These are phyloP conservation scores for Phoxinus phoxinus DNA, from an alignment of 2,113 vertebrate species.

Conservation along the genomic window DNA sequence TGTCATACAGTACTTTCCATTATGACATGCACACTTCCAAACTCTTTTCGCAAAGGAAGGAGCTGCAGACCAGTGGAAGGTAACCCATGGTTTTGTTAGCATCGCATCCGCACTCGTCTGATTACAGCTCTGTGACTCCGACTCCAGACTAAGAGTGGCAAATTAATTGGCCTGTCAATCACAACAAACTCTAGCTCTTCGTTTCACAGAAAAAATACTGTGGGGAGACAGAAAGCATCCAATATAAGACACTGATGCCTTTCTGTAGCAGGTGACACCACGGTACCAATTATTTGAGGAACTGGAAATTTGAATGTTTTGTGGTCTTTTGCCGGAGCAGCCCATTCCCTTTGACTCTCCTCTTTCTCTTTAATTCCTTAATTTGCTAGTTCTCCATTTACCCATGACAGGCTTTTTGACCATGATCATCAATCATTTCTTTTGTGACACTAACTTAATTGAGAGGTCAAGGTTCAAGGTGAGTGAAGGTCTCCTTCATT, in stretches of 20 bases:
- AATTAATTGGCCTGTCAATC: conserved; percentile 68
- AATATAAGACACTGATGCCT: conserved; percentile 25
- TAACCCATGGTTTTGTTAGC: conserved; percentile 35
- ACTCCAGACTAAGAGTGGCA: conserved; percentile 57
- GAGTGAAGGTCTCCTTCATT: conserved; percentile 5
- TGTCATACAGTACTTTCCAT: background rate
- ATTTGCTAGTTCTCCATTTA: conserved; percentile 15
- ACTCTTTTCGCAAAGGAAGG: background rate
- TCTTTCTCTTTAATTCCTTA: background rate
- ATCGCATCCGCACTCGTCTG: conserved; percentile 52
- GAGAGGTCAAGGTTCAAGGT: conserved; percentile 21
- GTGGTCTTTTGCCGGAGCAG: background rate
- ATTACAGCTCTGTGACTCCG: conserved; percentile 54
- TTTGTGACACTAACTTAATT: background rate
- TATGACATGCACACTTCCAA: background rate
- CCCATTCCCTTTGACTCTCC: background rate
- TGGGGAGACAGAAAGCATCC: background rate
- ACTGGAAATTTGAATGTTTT: background rate
- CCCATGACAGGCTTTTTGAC: background rate
- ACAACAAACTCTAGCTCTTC: conserved; percentile 48
- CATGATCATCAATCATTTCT: conserved; percentile 23
- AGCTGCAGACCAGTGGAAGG: background rate
- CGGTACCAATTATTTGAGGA: conserved; percentile 35
- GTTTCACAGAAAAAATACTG: conserved; percentile 40
- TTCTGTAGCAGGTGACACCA: conserved; percentile 35